These are phyloP conservation scores for Hippocampus comes DNA, from an alignment of 2,113 vertebrate genomes.

Conservation along the genomic window DNA sequence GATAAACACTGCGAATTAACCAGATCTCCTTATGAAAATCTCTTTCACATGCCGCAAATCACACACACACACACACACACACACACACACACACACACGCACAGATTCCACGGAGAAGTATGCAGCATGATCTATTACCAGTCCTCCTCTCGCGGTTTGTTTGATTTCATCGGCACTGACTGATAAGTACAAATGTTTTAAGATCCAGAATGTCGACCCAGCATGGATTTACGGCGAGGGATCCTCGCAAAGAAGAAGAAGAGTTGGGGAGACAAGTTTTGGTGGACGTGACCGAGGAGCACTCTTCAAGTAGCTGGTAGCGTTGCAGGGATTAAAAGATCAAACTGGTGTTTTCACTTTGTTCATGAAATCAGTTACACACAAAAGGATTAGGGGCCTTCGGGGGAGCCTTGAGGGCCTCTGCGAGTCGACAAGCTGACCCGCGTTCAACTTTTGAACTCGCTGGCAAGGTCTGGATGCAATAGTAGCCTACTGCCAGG, in stretches of 20 bases:
- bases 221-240: constrained; percentile 38
- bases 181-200: constrained; percentile 41
- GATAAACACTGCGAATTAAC: constrained; percentile 57
- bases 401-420: constrained; percentile 51
- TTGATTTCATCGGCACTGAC: constrained; percentile 30
- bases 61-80: constrained; percentile 6
- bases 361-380: constrained; percentile 70
- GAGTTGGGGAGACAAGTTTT: not conserved
- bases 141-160: constrained; percentile 48
- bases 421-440: constrained; percentile 31
- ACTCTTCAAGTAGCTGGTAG: constrained; percentile 44
- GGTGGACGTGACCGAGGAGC: not conserved
- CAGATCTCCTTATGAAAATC: constrained; percentile 64
- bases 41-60: constrained; percentile 53
- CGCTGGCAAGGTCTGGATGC: constrained; percentile 14
- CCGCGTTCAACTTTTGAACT: constrained; percentile 58
- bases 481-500: not conserved
- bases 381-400: constrained; percentile 49
- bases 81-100: constrained; percentile 5
- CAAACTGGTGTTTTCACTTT: constrained; percentile 61
- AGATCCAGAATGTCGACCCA: constrained; percentile 5
- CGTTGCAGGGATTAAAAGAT: constrained; percentile 50
- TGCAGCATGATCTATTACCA: constrained; percentile 47
- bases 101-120: constrained; percentile 45
- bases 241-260: constrained; percentile 47